Base-by-base conservation (phyloP, 2,888 invertebrate species). In the Phaonia tiefii region DNA sequence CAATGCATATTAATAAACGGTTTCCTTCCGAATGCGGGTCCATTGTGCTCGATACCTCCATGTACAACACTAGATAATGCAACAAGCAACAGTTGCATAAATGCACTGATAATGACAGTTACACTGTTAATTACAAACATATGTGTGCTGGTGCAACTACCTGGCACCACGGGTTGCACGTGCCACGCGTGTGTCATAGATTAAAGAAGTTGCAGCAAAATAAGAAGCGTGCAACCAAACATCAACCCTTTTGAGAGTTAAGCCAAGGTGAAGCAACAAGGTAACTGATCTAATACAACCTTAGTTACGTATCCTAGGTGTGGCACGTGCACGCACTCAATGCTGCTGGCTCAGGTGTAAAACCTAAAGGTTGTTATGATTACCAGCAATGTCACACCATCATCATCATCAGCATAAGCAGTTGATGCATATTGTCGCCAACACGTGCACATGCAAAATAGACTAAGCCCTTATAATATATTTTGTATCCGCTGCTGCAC, bases 291-390 rank as follows among this genome's bases (percentile, higher is more conserved):
- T 63, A 39, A 20, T 63, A 22, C 54, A 42, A 63, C 20, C 37
- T 5, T 37, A 63, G 10, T n/a, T n/a, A 31, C 58, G 31, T 11
- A 39, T 37, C 20, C 31, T 37, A 17, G 51, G 1, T 49, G 49
- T 37, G n/a, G 13, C 22, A 63, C 42, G 63, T 22, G 63, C 2
- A 58, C 26, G 42, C 51, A 76, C 65, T 58, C 72, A 58, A 71
- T 67, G 11, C 60, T 44, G 73, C 65, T 42, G 75, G 75, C 60
- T 81, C 81, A 81, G 81, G 78, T 81, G 81, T 75, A 66, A 65
- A 72, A 74, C 72, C 13, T 56, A 20, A 56, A 63, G 63, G 63
- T 63, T 25, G 22, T 25, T 54, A 25, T 54, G 22, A 51, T 15
- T 51, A 13, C 22, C 54, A 5, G 54, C 22, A 22, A 22, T n/a